phyloP scores from a whole-genome alignment of 2,888 invertebrate species.

The Drosophila rellima region DNA sequence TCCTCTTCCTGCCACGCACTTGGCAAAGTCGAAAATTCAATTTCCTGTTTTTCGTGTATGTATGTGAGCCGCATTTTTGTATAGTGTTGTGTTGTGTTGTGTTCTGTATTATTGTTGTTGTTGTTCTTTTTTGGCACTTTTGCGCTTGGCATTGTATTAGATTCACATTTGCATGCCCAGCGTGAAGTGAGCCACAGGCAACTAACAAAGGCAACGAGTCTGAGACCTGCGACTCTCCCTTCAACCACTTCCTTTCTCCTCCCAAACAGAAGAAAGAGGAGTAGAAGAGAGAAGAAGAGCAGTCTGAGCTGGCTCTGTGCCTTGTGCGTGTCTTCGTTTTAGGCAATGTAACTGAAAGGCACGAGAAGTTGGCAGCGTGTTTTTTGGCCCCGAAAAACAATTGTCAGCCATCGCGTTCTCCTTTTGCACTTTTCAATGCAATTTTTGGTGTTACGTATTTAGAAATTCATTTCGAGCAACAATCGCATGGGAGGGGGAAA shows the following conservation, averaged over 20 bases:
- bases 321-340: constrained; percentile 56
- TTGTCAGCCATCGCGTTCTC: constrained; percentile 54
- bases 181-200: constrained; percentile 71
- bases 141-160: constrained; percentile 79
- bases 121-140: constrained; percentile 64
- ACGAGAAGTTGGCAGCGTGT: constrained; percentile 61
- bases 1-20: constrained; percentile 77
- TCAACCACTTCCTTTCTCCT: constrained; percentile 58
- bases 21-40: constrained; percentile 82
- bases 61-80: constrained; percentile 67
- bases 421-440: constrained; percentile 64
- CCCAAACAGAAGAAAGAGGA: not conserved
- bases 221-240: not conserved
- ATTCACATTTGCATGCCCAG: constrained; percentile 80
- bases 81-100: constrained; percentile 7
- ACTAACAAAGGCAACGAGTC: constrained; percentile 43
- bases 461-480: constrained; percentile 73
- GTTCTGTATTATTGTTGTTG: constrained; percentile 13
- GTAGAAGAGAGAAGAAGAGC: not conserved
- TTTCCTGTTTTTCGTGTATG: constrained; percentile 78
- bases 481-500: not conserved
- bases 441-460: constrained; percentile 65
- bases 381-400: constrained; percentile 63
- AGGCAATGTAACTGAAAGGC: constrained; percentile 51
- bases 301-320: constrained; percentile 21